Evolutionary conservation across 2,797 vertebrate species (phyloP).

Genomic region (Trachurus trachurus): DNA sequence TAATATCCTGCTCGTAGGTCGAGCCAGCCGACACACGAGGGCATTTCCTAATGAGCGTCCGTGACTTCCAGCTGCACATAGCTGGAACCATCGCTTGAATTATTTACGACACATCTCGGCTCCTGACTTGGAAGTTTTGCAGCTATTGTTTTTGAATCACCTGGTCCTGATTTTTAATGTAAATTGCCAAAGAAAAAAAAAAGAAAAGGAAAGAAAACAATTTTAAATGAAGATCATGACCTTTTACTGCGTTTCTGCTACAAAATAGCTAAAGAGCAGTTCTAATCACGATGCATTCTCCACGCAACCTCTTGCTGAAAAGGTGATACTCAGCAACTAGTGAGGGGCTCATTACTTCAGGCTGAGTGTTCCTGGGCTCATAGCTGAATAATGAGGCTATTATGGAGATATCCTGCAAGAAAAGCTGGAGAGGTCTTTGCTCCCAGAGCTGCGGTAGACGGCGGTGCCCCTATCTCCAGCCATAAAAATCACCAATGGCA

Average conservation of each 20-base stretch:
- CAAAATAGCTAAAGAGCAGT: constrained; percentile 58
- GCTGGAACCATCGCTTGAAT: constrained; percentile 43
- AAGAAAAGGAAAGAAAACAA: background rate
- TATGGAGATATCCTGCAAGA: constrained; percentile 84
- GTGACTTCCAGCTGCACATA: constrained; percentile 8
- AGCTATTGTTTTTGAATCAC: constrained; percentile 28
- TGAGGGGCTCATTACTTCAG: constrained; percentile 83
- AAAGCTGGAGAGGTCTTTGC: constrained; percentile 69
- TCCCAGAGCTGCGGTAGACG: constrained; percentile 61
- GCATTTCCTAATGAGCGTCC: constrained; percentile 23
- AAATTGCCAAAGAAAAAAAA: background rate
- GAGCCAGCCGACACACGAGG: constrained; percentile 7
- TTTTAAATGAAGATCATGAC: constrained; percentile 36
- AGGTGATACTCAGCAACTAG: constrained; percentile 82
- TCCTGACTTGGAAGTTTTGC: background rate
- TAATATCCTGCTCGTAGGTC: background rate
- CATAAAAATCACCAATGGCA: constrained; percentile 53
- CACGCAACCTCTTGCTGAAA: constrained; percentile 67
- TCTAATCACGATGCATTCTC: constrained; percentile 74
- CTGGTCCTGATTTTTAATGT: constrained; percentile 29
- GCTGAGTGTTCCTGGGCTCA: constrained; percentile 73
- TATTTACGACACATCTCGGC: constrained; percentile 37
- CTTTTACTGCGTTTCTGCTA: constrained; percentile 50
- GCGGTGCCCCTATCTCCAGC: constrained; percentile 55
- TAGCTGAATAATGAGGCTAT: constrained; percentile 87